Conservation (phyloP, 2,888 invertebrate genomes). For the Bedellia somnulentella region DNA sequence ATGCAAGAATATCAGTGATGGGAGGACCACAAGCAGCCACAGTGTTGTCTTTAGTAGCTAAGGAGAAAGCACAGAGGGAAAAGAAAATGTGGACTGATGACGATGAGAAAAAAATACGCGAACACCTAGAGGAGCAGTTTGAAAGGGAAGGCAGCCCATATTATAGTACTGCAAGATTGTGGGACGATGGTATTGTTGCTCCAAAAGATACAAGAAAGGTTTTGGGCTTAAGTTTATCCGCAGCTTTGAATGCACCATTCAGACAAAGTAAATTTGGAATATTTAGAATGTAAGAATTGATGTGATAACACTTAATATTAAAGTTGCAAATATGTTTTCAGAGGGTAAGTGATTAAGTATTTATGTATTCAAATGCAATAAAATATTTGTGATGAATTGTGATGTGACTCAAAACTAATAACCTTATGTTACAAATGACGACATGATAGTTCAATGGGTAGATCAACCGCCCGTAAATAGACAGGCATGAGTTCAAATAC, state of each 20-base stretch:
- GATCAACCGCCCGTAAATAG: no score
- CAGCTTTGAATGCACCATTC: conserved; percentile 78
- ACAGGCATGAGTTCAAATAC: no score
- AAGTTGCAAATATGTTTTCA: no score
- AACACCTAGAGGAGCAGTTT: conserved; percentile 84
- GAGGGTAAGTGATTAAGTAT: no score
- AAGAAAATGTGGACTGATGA: conserved; percentile 79
- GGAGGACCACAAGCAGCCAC: conserved; percentile 96
- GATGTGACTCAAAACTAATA: no score
- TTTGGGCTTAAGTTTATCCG: conserved; percentile 88
- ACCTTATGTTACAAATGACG: no score
- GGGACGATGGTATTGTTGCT: conserved; percentile 99
- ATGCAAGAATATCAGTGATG: conserved; percentile 97
- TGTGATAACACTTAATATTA: no score
- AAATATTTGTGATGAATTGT: no score
- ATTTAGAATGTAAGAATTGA: conserved; percentile 97
- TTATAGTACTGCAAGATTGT: conserved; percentile 89
- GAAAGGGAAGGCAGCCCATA: conserved; percentile 92
- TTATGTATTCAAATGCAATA: no score
- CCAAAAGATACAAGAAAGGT: conserved; percentile 90
- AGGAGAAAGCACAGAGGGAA: conserved; percentile 72
- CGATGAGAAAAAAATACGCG: conserved; percentile 77
- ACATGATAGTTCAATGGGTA: no score
- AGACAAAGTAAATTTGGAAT: conserved; percentile 88
- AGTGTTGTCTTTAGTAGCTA: conserved; percentile 86